Base-by-base conservation (phyloP, 2,888 invertebrate species). In the Thecocarcelia acutangulata region DNA sequence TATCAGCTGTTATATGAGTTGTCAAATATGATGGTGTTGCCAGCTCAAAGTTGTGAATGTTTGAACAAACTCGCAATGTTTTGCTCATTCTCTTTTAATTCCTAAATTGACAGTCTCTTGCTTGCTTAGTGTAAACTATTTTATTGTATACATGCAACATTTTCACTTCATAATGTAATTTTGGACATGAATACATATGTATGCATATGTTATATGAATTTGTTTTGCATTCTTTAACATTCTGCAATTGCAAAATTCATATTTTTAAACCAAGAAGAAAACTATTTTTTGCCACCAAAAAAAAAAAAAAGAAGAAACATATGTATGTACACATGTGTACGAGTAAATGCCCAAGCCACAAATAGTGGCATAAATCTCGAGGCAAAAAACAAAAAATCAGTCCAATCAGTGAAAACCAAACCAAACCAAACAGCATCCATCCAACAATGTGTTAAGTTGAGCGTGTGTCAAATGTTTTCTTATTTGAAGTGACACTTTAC, bases 401-500 rank as follows among this genome's bases (percentile, higher is more conserved):
- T 9, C 56, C 24, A 66, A 24, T 11, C 19, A 61, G 21, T 44
- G 48, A 59, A n/a, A n/a, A n/a, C n/a, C n/a, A n/a, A n/a, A 24
- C 28, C 15, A 17, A 2, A n/a, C n/a, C 69, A 12, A 46, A 28
- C 19, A 72, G 50, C 58, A 59, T 59, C 37, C 17, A 52, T 24
- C 63, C 44, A 59, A 77, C 74, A 82, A 78, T 78, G 68, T 82
- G 82, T 82, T 82, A 59, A 75, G 64, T 66, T 59, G 48, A 75
- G 78, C 78, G 78, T 82, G 74, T 82, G 74, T 82, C 78, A 82
- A 82, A 82, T 78, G 78, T 75, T 78, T 82, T 78, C 70, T 75
- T 82, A 82, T 78, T 82, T 82, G 82, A 82, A 82, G 82, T 78
- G 82, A 82, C 82, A 82, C 78, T 78, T 82, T 78, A 82, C 82